Conservation (phyloP, 1,140 invertebrate species). For the Bombyx mandarina region DNA sequence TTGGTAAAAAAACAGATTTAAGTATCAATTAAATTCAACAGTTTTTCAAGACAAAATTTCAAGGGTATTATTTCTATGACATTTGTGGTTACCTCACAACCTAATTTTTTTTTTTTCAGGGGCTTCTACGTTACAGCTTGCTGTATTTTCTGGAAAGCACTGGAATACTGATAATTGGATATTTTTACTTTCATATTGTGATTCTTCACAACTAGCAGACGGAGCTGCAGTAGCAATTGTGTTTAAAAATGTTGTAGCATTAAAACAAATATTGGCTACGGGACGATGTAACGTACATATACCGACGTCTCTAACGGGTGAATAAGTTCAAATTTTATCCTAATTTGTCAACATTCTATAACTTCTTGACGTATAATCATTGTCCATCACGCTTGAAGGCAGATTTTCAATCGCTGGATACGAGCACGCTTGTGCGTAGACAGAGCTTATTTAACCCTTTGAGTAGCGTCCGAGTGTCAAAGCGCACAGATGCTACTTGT, state of each 20-base stretch:
- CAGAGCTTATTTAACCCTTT: too few species aligned
- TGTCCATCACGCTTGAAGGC: too few species aligned
- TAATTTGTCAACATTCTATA: neutral
- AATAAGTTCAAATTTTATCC: constrained; percentile 5
- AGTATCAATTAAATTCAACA: too few species aligned
- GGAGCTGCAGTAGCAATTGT: constrained; percentile 58
- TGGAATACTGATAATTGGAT: constrained; percentile 50
- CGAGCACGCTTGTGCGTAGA: too few species aligned
- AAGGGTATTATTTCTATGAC: too few species aligned
- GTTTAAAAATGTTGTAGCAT: constrained; percentile 46
- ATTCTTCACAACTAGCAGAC: constrained; percentile 60
- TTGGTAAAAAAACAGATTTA: too few species aligned
- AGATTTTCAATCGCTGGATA: too few species aligned
- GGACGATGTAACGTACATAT: constrained; percentile 56
- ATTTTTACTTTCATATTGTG: constrained; percentile 50
- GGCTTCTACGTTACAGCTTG: constrained; percentile 58
- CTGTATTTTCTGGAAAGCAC: constrained; percentile 49
- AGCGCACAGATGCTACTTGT: too few species aligned
- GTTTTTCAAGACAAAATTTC: too few species aligned
- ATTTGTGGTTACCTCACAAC: too few species aligned
- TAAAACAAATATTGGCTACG: constrained; percentile 49
- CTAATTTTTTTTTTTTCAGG: constrained; percentile 21
- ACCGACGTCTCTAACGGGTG: constrained; percentile 56
- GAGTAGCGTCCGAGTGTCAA: too few species aligned
- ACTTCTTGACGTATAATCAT: neutral